A percentile compares a stretch with the other conserved stretches of the same genome.
These are phyloP conservation scores for Okapia johnstoni DNA, from an alignment of 2,113 vertebrate species.

Conservation along the genomic window DNA sequence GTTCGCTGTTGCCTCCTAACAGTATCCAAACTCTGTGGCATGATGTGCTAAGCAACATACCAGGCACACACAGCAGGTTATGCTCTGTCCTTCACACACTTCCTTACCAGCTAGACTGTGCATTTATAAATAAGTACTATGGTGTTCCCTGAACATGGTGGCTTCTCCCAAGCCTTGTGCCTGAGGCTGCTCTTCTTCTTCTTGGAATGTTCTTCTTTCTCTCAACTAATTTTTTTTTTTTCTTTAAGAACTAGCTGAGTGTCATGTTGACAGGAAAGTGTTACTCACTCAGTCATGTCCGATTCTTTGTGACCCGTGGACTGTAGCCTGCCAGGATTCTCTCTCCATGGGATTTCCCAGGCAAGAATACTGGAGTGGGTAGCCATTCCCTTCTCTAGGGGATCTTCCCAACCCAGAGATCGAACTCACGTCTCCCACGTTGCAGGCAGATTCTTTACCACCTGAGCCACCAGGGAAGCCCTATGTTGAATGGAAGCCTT, in stretches of 20 bases:
- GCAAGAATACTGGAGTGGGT: neutral
- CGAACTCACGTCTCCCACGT: accelerated
- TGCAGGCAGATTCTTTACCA: neutral
- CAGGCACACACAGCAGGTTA: neutral
- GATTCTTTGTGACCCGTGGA: neutral
- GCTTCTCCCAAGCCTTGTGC: neutral
- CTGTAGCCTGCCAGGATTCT: neutral
- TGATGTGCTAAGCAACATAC: neutral
- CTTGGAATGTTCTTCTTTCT: neutral
- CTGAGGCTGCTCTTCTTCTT: neutral
- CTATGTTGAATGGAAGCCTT: neutral
- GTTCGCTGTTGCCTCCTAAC: neutral
- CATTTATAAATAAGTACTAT: neutral
- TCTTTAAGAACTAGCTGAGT: neutral
- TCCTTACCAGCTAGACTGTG: neutral
- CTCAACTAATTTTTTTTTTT: neutral
- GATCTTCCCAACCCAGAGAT: neutral
- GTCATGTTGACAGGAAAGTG: neutral
- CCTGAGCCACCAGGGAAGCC: neutral
- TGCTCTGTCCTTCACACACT: neutral
- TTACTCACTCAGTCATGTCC: neutral
- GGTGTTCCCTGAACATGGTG: neutral
- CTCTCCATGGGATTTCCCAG: neutral
- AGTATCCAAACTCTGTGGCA: neutral
- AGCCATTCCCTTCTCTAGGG: neutral